These are phyloP conservation scores for Forpus xanthops DNA, from an alignment of 2,797 vertebrate species.

Conservation along the genomic window DNA sequence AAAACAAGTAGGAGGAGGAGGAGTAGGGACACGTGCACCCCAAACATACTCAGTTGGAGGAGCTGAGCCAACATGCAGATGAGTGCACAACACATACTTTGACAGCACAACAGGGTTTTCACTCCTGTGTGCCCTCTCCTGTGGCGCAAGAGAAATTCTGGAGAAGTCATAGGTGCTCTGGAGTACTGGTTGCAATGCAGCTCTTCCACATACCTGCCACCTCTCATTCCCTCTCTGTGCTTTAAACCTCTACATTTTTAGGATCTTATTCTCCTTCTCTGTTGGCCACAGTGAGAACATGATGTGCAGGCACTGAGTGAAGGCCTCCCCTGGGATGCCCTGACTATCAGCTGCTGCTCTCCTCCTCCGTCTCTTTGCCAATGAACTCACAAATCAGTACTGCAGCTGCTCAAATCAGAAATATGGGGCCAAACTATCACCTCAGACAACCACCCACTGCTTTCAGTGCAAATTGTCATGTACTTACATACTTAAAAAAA, in stretches of 20 bases:
- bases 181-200: conserved; percentile 26
- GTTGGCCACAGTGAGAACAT: background rate
- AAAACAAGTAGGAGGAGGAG: background rate
- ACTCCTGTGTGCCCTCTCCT: conserved; percentile 11
- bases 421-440: background rate
- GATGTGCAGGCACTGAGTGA: background rate
- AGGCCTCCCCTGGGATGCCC: background rate
- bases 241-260: conserved; percentile 8
- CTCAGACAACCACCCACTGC: background rate
- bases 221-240: background rate
- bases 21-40: background rate
- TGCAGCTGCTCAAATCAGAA: background rate
- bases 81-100: background rate
- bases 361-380: background rate
- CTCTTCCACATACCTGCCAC: conserved; percentile 18
- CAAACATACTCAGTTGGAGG: background rate
- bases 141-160: conserved; percentile 57
- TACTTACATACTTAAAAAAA: background rate
- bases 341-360: background rate
- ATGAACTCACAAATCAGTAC: background rate
- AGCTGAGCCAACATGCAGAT: conserved; percentile 56
- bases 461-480: background rate
- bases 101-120: conserved; percentile 31
- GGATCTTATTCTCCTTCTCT: background rate
- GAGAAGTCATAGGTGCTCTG: conserved; percentile 25